Base-by-base conservation (phyloP, 2,797 vertebrate genomes). In the Cichlasoma orientale region DNA sequence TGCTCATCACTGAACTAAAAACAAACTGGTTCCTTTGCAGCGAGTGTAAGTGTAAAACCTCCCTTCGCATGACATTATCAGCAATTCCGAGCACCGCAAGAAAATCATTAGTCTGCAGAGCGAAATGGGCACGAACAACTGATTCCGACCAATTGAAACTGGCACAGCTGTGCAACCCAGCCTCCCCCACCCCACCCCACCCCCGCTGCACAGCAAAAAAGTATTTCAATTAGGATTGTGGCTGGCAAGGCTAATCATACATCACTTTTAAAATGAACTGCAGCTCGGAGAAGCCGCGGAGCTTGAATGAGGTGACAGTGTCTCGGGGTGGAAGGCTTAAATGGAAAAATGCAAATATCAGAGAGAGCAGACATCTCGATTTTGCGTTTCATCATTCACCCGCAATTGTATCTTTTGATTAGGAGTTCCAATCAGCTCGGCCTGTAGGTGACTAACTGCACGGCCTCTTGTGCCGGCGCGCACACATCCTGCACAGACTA, bases 191-290 rank as follows among this genome's bases (percentile, higher is more conserved):
- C 73, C n/a, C n/a, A 13, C 4, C 23, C 27, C 54, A 50, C 74
- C 61, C 61, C 72, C 23, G 9, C 71, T 2, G 47, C 55, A 73
- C 58, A 16, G 74, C 69, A 29, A 16, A 86, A 86, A 88, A 86
- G 82, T 81, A 92, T 93, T 94, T 91, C 86, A 92, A 90, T 93
- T 91, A 90, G 87, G 82, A 74, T 70, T 63, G 83, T 73, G 82
- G 81, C 85, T 80, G 80, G 72, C 81, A 78, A 84, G 90, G 83
- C 90, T 91, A 92, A 92, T 93, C 92, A 92, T 82, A 90, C 86
- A 85, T 93, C 88, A 81, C 84, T 87, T 79, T 88, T 82, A 68
- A 83, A 90, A 88, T 89, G 75, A 90, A 88, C 71, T 76, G 63
- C 66, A 79, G 87, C 88, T 89, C 78, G 6, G 81, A 86, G 82